Conservation (phyloP, 2,888 invertebrate genomes). For the Lampropteryx suffumata region DNA sequence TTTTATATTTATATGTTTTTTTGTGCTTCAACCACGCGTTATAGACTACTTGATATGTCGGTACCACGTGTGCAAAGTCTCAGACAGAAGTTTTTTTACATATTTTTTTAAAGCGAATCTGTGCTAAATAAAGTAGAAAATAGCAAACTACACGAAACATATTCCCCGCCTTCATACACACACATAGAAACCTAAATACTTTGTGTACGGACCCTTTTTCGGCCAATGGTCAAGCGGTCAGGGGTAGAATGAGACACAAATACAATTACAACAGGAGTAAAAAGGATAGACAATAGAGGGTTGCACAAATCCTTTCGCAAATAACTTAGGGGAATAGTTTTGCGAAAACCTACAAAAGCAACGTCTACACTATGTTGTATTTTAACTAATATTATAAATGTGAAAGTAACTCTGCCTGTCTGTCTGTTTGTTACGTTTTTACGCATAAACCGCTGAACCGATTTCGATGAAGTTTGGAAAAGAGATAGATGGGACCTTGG, state of each 20-base stretch:
- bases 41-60: too few relatives aligned
- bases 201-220: slow-evolving; percentile 31
- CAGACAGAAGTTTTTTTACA: too few relatives aligned
- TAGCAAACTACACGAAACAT: not conserved
- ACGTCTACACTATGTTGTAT: not conserved
- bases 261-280: slow-evolving; percentile 30
- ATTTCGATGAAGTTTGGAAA: too few relatives aligned
- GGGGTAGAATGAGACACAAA: slow-evolving; percentile 44
- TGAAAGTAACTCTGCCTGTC: too few relatives aligned
- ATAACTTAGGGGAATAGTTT: slow-evolving; percentile 15
- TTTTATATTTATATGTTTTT: too few relatives aligned
- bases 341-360: slow-evolving; percentile 4
- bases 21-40: too few relatives aligned
- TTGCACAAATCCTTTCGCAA: slow-evolving; percentile 25
- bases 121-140: not conserved
- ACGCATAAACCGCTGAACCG: too few relatives aligned
- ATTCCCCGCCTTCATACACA: slow-evolving; percentile 14
- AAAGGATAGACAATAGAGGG: slow-evolving; percentile 14
- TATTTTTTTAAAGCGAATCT: too few relatives aligned
- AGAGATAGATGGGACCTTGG: too few relatives aligned
- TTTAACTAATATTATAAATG: too few relatives aligned
- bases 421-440: too few relatives aligned
- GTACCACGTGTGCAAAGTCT: too few relatives aligned
- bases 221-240: slow-evolving; percentile 79
- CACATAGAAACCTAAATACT: not conserved